Base-by-base conservation (phyloP, 2,888 invertebrate species). In the Pollenia labialis region DNA sequence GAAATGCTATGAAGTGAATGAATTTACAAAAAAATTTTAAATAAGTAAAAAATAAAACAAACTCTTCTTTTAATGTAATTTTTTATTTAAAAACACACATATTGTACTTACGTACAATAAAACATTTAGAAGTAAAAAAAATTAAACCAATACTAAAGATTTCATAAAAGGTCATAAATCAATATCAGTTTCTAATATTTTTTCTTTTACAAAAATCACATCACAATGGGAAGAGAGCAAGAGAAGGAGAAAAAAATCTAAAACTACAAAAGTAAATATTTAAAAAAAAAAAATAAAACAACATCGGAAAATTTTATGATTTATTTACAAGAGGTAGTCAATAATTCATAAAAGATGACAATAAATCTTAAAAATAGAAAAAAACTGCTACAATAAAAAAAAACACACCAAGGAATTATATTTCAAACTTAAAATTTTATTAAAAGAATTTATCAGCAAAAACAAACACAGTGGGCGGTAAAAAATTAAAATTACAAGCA, bases 251-350 rank as follows among this genome's bases (percentile, higher is more conserved):
- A 48, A 71, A 60, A 9, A 58, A 44, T 18, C 42, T 14, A 50
- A 71, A 62, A 68, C 23, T 46, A 58, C 48, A 44, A 66, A 82
- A 68, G 32, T 52, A 69, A 46, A 54, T 77, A 50, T 18, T 23
- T 23, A 23, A 23, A 23, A 23, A 52, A 58, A 75, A 75, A 77
- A 79, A 60, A 64, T 48, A 54, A 42, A 72, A 81, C 18, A 87
- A 88, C 89, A 90, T 56, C n/a, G 2, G 23, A 64, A 42, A n/a
- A 40, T 72, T 87, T 76, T 68, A 60, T 91, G 92, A 92, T 92
- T 92, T 92, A 92, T 92, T 89, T 90, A 86, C 89, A 90, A 89
- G 88, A 90, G 90, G 89, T 87, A 91, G 90, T 91, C 91, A 92
- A 91, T 91, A 91, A 90, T 89, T 91, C 90, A 91, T 89, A 90